Conservation (phyloP, 2,113 vertebrate genomes). For the Megaleporinus macrocephalus region DNA sequence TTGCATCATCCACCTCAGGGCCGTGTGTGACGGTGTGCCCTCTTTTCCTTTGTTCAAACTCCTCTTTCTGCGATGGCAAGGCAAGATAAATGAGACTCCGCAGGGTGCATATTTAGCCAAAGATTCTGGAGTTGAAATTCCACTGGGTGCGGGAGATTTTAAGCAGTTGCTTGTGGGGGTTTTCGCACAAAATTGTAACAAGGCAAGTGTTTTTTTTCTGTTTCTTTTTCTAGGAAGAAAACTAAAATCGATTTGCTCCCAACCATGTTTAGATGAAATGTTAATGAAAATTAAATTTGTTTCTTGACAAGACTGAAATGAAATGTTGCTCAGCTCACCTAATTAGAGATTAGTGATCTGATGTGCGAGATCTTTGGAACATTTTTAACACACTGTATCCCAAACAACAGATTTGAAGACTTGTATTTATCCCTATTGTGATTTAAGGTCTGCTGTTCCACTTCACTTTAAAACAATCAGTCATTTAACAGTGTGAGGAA, state of each 20-base stretch:
- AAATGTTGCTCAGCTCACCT: neutral
- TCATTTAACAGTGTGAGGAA: no score
- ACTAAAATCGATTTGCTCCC: neutral
- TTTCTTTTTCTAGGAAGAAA: constrained; percentile 20
- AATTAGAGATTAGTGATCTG: neutral
- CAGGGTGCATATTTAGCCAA: constrained; percentile 40
- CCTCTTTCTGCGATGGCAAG: constrained; percentile 41
- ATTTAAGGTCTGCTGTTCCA: no score
- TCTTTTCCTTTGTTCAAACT: constrained; percentile 58
- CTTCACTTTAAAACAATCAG: no score
- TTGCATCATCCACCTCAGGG: constrained; percentile 78
- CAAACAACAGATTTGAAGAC: neutral
- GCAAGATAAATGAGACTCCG: constrained; percentile 45
- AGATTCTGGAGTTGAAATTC: constrained; percentile 31
- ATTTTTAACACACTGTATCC: neutral
- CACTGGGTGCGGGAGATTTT: constrained; percentile 33
- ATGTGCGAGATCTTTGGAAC: neutral
- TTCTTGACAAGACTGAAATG: constrained; percentile 30
- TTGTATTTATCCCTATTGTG: neutral
- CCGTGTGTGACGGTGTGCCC: constrained; percentile 45
- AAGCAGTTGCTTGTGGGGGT: constrained; percentile 13
- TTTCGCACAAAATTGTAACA: constrained; percentile 33
- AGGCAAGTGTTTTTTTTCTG: neutral
- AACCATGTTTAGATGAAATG: constrained; percentile 19
- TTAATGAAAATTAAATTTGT: constrained; percentile 25